Evolutionary conservation across 2,113 vertebrate genomes (phyloP).

Genomic region (Macrotus californicus): DNA sequence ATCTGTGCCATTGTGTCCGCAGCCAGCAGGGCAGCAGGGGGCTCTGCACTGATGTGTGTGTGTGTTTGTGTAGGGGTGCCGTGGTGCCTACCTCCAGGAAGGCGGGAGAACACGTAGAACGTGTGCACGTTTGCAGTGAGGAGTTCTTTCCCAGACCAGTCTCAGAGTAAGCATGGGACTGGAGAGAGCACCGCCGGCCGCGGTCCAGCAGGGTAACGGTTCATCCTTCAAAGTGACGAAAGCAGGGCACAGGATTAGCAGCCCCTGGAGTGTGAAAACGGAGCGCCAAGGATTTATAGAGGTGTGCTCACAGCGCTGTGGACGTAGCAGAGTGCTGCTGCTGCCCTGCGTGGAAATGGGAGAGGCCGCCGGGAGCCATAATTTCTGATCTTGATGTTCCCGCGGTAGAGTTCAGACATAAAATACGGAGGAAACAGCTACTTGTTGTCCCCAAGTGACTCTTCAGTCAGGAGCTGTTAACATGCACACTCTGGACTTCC

Average conservation of each 20-base stretch:
- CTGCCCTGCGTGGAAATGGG: not conserved
- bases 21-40: not conserved
- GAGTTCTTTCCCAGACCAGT: not conserved
- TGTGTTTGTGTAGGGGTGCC: not conserved
- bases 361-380: not conserved
- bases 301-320: not conserved
- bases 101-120: rapidly evolving
- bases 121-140: too few relatives aligned
- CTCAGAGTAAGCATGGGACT: not conserved
- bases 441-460: not conserved
- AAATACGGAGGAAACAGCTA: rapidly evolving
- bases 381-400: not conserved
- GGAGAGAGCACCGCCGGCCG: not conserved
- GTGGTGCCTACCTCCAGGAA: not conserved
- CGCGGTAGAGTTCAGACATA: rapidly evolving
- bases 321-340: not conserved
- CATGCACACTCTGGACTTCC: not conserved
- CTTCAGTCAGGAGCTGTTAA: not conserved
- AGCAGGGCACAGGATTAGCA: not conserved
- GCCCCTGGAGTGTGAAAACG: not conserved
- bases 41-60: rapidly evolving
- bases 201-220: too few relatives aligned
- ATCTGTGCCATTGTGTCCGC: rapidly evolving
- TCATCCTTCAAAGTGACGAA: not conserved
- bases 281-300: rapidly evolving